A percentile compares a stretch with the other conserved stretches of the same genome.
Conservation (phyloP, 2,113 vertebrate genomes). For the Pogonocichla stellata region DNA sequence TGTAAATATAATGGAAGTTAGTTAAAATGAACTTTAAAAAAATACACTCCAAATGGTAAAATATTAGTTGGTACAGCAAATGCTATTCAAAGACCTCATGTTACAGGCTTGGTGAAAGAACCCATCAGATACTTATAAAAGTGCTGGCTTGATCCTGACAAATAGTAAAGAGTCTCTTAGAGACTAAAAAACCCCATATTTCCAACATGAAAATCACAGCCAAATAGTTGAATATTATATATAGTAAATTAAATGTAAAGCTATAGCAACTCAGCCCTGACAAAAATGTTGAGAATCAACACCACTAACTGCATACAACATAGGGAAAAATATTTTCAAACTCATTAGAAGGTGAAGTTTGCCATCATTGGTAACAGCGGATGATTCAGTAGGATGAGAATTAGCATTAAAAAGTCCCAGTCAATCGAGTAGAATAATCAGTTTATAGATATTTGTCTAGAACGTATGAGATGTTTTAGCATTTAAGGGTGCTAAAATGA, state of each 20-base stretch:
- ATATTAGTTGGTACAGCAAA: not conserved
- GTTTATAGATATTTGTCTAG: not conserved
- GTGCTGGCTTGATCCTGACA: not conserved
- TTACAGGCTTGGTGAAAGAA: not conserved
- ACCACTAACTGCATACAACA: not conserved
- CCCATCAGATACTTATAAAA: not conserved
- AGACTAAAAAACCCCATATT: not conserved
- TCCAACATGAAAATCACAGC: not conserved
- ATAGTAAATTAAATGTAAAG: not conserved
- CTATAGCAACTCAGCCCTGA: not conserved
- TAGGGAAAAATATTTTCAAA: constrained; percentile 1
- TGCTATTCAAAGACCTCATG: not conserved
- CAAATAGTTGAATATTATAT: not conserved
- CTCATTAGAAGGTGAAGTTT: not conserved
- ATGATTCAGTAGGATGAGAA: not conserved
- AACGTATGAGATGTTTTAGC: not conserved
- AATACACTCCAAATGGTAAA: not conserved
- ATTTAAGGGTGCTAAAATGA: not conserved
- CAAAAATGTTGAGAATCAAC: not conserved
- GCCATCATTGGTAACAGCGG: not conserved
- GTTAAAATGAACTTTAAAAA: not conserved
- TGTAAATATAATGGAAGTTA: not conserved
- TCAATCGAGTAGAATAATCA: not conserved
- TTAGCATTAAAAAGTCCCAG: not conserved
- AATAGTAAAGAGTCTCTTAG: not conserved